A percentile compares a stretch with the other conserved stretches of the same genome.
Conservation (phyloP, 2,888 invertebrate genomes). For the Nymphalis c-album region DNA sequence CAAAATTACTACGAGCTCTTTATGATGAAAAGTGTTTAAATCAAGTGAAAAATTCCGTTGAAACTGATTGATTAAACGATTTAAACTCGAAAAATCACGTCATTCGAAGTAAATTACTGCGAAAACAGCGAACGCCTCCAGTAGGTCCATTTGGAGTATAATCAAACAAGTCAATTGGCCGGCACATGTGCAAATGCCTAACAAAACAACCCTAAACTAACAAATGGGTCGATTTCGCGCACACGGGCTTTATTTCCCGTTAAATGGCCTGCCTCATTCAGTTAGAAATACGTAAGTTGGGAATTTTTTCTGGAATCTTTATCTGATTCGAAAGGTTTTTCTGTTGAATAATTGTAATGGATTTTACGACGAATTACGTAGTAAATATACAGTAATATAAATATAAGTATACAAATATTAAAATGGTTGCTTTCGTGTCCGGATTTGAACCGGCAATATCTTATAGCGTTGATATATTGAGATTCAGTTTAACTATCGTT, state of each 20-base stretch:
- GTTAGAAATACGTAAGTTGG: conserved; percentile 19
- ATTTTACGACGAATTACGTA: too few relatives aligned
- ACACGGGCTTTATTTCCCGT: conserved; percentile 37
- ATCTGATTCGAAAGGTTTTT: neutral
- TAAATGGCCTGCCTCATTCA: conserved; percentile 33
- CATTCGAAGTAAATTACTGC: conserved; percentile 12
- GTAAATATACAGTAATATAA: too few relatives aligned
- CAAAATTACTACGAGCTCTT: too few relatives aligned
- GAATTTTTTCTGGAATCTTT: conserved; percentile 10
- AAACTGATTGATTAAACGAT: neutral
- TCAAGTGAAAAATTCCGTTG: too few relatives aligned
- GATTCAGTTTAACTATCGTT: too few relatives aligned
- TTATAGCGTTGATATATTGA: too few relatives aligned
- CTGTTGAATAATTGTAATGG: neutral
- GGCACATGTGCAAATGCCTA: conserved; percentile 32
- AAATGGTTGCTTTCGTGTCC: too few relatives aligned
- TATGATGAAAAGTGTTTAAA: too few relatives aligned
- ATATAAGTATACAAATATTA: too few relatives aligned
- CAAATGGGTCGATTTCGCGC: conserved; percentile 39
- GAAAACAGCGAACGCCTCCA: conserved; percentile 22
- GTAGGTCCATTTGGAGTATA: conserved; percentile 36
- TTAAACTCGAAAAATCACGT: neutral
- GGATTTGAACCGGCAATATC: too few relatives aligned
- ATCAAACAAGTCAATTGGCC: conserved; percentile 40
- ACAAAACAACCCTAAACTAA: conserved; percentile 44